phyloP scores from a whole-genome alignment of 2,797 vertebrate species.

The Meriones psammophilus region DNA sequence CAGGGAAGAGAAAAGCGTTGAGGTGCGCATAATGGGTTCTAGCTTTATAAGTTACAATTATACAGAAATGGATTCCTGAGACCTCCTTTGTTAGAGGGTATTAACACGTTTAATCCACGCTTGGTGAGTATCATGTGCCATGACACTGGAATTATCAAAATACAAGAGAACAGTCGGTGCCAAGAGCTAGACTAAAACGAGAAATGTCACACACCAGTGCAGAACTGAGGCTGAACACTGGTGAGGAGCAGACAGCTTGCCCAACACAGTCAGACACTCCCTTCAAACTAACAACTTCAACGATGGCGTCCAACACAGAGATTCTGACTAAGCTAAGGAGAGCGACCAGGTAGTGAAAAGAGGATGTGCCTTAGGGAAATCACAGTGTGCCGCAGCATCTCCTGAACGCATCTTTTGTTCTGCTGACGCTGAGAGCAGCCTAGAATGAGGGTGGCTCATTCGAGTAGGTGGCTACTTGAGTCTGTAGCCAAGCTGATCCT shows the following conservation, averaged over 20 bases:
- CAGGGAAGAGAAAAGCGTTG: background rate
- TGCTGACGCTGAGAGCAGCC: background rate
- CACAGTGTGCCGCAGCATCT: background rate
- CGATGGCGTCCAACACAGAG: background rate
- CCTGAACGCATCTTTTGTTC: background rate
- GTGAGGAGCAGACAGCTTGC: background rate
- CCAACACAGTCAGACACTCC: no score
- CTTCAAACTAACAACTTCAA: background rate
- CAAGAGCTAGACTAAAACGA: background rate
- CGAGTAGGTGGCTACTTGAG: background rate
- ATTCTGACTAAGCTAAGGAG: background rate
- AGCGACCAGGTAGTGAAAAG: background rate
- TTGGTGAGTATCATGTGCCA: background rate
- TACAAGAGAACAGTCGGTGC: background rate
- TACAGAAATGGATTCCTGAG: background rate
- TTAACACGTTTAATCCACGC: background rate
- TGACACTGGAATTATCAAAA: background rate
- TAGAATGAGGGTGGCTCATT: background rate
- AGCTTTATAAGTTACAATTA: conserved; percentile 47
- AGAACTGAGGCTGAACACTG: background rate
- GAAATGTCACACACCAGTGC: background rate
- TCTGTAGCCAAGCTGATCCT: background rate
- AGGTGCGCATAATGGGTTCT: background rate
- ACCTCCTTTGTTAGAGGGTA: background rate
- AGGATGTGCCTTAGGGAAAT: background rate